Evolutionary conservation across 2,888 invertebrate species (phyloP), one percentile per base, ranked within the genome.

Genomic region (Alitta virens): DNA sequence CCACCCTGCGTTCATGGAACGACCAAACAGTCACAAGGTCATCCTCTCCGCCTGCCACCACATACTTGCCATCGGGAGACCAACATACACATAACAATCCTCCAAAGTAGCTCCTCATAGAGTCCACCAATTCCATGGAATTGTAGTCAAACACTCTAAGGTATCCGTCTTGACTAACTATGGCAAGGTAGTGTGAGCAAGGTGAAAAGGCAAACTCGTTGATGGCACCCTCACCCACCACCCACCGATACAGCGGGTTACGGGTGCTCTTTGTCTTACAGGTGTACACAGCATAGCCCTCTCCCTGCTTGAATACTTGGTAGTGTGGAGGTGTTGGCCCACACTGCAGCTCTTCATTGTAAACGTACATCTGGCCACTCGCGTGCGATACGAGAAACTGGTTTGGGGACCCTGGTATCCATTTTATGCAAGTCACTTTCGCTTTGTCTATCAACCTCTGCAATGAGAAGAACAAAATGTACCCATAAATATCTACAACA

Each of bases 141-240:
- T 96, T 92, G 82, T 96, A 99, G 79, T 96, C 93, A 85, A 97
- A 98, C 62, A 99, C 92, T 67, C 98, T 85, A 43, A 99, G 86
- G 81, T 94, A 92, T 18, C 98, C 99, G 72, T 85, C 86, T 73
- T 85, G 96, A 24, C 94, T 91, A 1, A 94, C 98, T 51, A 84
- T 94, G 5, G 98, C 98, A 71, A 99, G 84, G 83, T 94, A 92
- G 60, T 91, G 87, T 90, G 92, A 78, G 84, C 94, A 93, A 0
- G 97, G 96, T 51, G 96, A 96, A 83, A 99, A 99, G 62, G 92
- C 91, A 84, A 99, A 92, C 83, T 98, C 95, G 82, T 99, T 97
- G 77, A 99, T 92, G 76, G 82, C 76, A 26, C 82, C 82, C 88
- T 88, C 60, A n/a, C 84, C 84, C 26, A 85, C 76, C 25, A 82